phyloP scores from a whole-genome alignment of 2,888 invertebrate genomes.

The Apeira syringaria region DNA sequence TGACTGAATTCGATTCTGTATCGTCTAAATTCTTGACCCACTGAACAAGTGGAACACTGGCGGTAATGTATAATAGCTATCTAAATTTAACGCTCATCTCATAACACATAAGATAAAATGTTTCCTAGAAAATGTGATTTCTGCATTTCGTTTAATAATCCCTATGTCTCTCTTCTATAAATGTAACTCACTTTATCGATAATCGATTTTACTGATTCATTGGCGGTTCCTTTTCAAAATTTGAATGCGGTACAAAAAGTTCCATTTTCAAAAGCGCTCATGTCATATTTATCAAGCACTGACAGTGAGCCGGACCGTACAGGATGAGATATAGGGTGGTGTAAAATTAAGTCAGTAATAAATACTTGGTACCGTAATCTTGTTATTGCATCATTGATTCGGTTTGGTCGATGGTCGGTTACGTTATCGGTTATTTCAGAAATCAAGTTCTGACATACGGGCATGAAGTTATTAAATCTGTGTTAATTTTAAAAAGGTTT shows the following conservation, averaged over 20 bases:
- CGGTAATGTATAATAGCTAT: too few relatives aligned
- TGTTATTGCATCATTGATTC: conserved; percentile 57
- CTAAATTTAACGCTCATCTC: too few relatives aligned
- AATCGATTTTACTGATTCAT: conserved; percentile 39
- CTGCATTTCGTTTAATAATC: too few relatives aligned
- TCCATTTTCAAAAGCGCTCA: conserved; percentile 31
- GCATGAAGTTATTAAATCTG: too few relatives aligned
- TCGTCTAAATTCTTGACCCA: too few relatives aligned
- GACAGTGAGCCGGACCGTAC: conserved; percentile 39
- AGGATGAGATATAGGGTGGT: conserved; percentile 49
- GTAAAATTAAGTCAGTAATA: conserved; percentile 59
- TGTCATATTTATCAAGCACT: conserved; percentile 47
- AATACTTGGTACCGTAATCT: conserved; percentile 68
- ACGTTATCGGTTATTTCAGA: conserved; percentile 8
- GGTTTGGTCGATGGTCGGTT: conserved; percentile 3
- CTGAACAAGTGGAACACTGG: too few relatives aligned
- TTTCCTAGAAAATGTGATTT: too few relatives aligned
- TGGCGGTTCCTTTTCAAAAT: conserved; percentile 38
- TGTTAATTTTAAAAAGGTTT: too few relatives aligned
- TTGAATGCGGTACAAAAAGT: conserved; percentile 20
- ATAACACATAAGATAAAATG: too few relatives aligned
- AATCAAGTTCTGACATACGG: conserved; percentile 8
- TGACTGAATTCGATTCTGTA: too few relatives aligned
- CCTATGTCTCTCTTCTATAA: too few relatives aligned
- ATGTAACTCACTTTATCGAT: too few relatives aligned